These are phyloP conservation scores for Myioborus melanocephalus DNA, from an alignment of 2,797 vertebrate species.

Conservation along the genomic window DNA sequence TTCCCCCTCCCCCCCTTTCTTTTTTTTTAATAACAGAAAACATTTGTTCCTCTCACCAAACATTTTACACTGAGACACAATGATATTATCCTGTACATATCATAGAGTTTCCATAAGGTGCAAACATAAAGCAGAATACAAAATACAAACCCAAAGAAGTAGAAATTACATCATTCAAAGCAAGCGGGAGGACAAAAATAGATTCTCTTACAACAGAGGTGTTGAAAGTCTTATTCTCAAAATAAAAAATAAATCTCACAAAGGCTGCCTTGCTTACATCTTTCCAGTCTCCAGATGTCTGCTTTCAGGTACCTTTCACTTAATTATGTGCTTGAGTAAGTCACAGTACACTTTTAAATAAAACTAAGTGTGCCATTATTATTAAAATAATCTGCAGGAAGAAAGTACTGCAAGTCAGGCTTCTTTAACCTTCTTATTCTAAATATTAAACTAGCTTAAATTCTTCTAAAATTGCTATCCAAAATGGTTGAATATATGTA, in stretches of 20 bases:
- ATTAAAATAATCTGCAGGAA: background rate
- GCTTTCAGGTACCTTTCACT: background rate
- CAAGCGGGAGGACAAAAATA: background rate
- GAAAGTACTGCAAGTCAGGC: background rate
- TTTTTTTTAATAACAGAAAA: background rate
- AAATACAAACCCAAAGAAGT: background rate
- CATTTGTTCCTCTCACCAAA: background rate
- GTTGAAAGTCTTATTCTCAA: background rate
- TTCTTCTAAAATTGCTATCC: background rate
- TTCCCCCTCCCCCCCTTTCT: accelerated
- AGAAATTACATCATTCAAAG: background rate
- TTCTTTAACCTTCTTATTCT: conserved; percentile 25
- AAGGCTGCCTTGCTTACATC: background rate
- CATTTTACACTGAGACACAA: background rate
- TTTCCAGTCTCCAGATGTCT: background rate
- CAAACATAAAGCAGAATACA: background rate
- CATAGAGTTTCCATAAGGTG: background rate
- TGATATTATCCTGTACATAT: background rate
- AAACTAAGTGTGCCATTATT: background rate
- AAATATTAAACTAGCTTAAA: background rate
- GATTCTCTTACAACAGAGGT: background rate
- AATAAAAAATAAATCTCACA: background rate
- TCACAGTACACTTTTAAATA: conserved; percentile 18
- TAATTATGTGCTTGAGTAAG: conserved; percentile 3
- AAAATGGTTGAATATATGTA: background rate